Evolutionary conservation across 30 jellyfish, hydroid and myxozoan genomes (phyloP), one percentile per base, ranked within the genome.

Genomic region (Aurelia sp.): DNA sequence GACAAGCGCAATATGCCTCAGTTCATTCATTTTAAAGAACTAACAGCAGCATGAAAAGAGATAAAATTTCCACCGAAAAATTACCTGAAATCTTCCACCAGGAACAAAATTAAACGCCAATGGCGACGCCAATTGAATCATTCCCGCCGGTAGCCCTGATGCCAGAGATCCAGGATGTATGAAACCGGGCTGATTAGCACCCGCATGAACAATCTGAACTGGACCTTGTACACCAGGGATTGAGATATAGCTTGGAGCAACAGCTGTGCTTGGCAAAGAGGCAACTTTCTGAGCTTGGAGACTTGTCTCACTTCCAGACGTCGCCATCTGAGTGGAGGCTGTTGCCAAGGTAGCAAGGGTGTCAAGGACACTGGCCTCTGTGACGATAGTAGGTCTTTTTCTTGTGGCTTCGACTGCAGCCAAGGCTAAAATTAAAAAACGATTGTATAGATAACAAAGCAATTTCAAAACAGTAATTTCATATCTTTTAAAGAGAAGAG

Each of bases 321-420:
- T 73, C 53, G 66, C 52, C 58, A 74, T 74, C 77, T 73, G 94
- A 62, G 94, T 85, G 68, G 94, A 85, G 62, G 90, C 90, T 30
- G 96, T 86, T 66, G 96, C 96, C 82, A 86, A 70, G 86, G 96
- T 86, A 19, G 96, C 96, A 15, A 86, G 91, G 50, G 96, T 86
- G 44, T 86, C 91, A 16, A 86, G 74, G 17, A 86, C 96, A 52
- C 96, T 86, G 64, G 96, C 75, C 40, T 86, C 96, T 30, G 93
- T 17, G 57, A 68, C 21, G 5, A 59, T 47, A 9, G 86, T 27
- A 16, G 30, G 50, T 15, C 35, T 16, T 11, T 31, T 23, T 18
- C 27, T 59, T 5, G 74, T 9, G 11, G 74, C 50, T 20, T 50
- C 74, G 40, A 35, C 57, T 13, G 57, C 22, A 30, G 44, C 21